phyloP scores from a whole-genome alignment of 2,797 vertebrate genomes.

The Myiotriccus ornatus region DNA sequence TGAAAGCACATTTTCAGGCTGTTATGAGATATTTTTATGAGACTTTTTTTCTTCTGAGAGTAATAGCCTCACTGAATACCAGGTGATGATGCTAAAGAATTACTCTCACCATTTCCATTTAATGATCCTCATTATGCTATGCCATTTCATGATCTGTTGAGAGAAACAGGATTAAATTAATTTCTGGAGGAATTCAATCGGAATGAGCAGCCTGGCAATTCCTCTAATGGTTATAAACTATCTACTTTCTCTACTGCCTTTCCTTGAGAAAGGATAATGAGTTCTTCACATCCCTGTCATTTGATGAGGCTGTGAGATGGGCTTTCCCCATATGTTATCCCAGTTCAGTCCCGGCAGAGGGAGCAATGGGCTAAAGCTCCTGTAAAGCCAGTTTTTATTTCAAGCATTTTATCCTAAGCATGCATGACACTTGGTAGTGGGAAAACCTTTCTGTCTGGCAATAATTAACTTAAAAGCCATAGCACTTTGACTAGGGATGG shows the following conservation, averaged over 20 bases:
- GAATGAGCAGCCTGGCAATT: conserved; percentile 12
- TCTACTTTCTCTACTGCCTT: conserved; percentile 10
- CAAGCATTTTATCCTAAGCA: not conserved
- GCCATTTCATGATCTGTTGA: conserved; percentile 36
- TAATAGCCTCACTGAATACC: not conserved
- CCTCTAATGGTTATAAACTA: not conserved
- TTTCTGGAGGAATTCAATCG: conserved; percentile 38
- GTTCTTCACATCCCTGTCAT: not conserved
- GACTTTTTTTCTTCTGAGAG: not conserved
- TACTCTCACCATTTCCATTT: conserved; percentile 5
- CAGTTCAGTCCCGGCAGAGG: conserved; percentile 63
- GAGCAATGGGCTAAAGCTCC: conserved; percentile 56
- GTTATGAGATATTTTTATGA: not conserved
- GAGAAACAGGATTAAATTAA: conserved; percentile 50
- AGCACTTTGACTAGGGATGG: not conserved
- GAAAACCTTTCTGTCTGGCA: not conserved
- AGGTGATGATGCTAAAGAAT: conserved; percentile 6
- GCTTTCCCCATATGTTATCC: conserved; percentile 3
- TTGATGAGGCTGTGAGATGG: not conserved
- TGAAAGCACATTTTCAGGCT: conserved; percentile 16
- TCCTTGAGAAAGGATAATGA: conserved; percentile 20
- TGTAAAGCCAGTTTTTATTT: not conserved
- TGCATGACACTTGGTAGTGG: not conserved
- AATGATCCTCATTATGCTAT: not conserved
- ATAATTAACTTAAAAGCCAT: conserved; percentile 8